Base-by-base conservation (phyloP, 2,888 invertebrate species). In the Tricholauxania praeusta region DNA sequence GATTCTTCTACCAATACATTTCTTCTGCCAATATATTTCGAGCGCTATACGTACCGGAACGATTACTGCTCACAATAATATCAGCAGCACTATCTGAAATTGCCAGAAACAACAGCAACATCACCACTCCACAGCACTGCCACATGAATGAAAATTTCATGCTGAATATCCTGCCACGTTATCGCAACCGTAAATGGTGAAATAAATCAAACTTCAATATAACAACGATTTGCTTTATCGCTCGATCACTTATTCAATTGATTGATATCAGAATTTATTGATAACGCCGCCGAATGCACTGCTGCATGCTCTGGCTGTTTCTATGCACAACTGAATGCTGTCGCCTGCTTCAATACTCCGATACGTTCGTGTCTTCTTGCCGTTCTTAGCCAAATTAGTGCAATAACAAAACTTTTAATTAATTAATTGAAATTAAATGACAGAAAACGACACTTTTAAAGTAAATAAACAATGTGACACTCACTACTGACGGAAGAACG, bases 41-140 rank as follows among this genome's bases (percentile, higher is more conserved):
- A 39, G 10, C 10, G 39, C 39, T 39, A 22, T 22, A 71, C 72
- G 1, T 62, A 72, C 72, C 69, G 14, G 72, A 64, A 39, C 39
- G 63, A 28, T 73, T 69, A 14, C 47, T 22, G 15, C 6, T 39
- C 39, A 39, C 8, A 10, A 39, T 15, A n/a, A 49, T 15, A 6
- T 12, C 49, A 22, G 19, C 47, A 57, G 28, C 15, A 4, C 47
- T 39, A 51, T 19, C 32, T 7, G 48, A 48, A 22, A 17, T 22
- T 12, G 47, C 17, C 28, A 39, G 14, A 39, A 55, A 22, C 22
- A 51, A 51, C 12, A 55, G 49, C 28, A 65, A 28, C 17, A 48
- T 4, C 14, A 65, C 12, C n/a, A 15, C 63, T 39, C 12, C 32
- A n/a, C 28, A 53, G 17, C 17, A 12, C 3, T n/a, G 39, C 17